Evolutionary conservation across 2,113 vertebrate species (phyloP), one percentile per base, ranked within the genome.

Genomic region (Trematocara marginatum): DNA sequence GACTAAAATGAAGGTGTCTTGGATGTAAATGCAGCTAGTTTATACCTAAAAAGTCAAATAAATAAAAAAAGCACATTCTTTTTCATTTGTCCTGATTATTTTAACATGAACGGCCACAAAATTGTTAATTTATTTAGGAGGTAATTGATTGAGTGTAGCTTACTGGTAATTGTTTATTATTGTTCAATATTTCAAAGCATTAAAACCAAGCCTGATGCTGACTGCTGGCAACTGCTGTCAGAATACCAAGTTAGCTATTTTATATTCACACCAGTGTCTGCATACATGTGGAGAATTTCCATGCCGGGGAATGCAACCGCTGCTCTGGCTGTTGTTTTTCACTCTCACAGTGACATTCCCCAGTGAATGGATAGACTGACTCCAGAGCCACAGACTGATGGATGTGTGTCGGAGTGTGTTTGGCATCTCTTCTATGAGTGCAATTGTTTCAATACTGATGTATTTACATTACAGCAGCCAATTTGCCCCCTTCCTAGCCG

Each of bases 191-290:
- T 74, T 81, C 16, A 89, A 82, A 45, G 52, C 79, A 78, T 76
- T 45, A 2, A 52, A 80, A 79, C 34, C 0, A 9, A 61, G 34
- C 26, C 82, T 82, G n/a, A 82, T 61, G 38, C 49, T 23, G 59
- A 79, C 71, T 18, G 12, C 20, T 2, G 3, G 56, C 86, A 90
- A 90, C 80, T 87, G 89, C 78, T 34, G 3, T 29, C 86, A 88
- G 82, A 91, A 91, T 83, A 83, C 61, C 29, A 83, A 80, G 31
- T 71, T 35, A 10, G 42, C 34, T 16, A 7, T 52, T 54, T 83
- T 80, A 80, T 76, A 86, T 93, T 92, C 85, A 88, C 86, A 59
- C 82, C 69, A 38, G 47, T 45, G 78, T 57, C 57, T 84, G 86
- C 54, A 79, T 84, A 80, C 88, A 78, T 79, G 78, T 78, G 66